A percentile compares a stretch with the other conserved stretches of the same genome.
Evolutionary conservation across 2,888 invertebrate genomes (phyloP).

Genomic region (Torymus aiolomorphi): DNA sequence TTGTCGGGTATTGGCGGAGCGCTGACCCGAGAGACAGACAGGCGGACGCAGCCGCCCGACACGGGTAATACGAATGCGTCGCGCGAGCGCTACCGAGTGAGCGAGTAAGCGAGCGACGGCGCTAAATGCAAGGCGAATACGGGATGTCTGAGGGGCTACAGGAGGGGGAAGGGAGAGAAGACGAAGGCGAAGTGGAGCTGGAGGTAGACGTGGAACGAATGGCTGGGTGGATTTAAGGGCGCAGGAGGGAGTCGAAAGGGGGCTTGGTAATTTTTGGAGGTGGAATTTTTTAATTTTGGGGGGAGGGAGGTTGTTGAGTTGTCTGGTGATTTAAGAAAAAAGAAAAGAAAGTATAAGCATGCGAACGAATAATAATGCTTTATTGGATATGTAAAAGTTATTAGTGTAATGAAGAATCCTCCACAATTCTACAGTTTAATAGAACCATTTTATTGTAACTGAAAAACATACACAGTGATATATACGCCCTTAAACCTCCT

Average conservation of each 20-base stretch:
- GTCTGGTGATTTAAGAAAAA: too few species aligned
- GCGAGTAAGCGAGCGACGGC: neutral
- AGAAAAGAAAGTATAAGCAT: too few species aligned
- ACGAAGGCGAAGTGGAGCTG: neutral
- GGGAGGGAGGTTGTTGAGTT: too few species aligned
- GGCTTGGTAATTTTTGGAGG: neutral
- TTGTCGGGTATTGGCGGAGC: conserved; percentile 26
- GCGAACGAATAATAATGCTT: too few species aligned
- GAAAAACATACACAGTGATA: too few species aligned
- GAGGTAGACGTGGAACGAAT: conserved; percentile 44
- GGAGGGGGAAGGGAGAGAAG: neutral
- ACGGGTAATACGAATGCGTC: conserved; percentile 43
- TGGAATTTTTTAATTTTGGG: neutral
- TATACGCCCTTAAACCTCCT: too few species aligned
- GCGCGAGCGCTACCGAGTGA: neutral
- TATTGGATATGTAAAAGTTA: too few species aligned
- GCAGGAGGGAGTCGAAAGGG: too few species aligned
- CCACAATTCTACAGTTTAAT: too few species aligned
- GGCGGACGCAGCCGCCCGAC: neutral
- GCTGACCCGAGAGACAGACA: conserved; percentile 16
- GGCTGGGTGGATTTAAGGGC: neutral
- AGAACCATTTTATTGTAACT: too few species aligned
- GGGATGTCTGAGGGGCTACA: neutral
- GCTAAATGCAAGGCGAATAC: conserved; percentile 33
- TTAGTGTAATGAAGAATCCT: too few species aligned